Evolutionary conservation across 2,888 invertebrate genomes (phyloP), one percentile per base, ranked within the genome.

Genomic region (Chironomus riparius): DNA sequence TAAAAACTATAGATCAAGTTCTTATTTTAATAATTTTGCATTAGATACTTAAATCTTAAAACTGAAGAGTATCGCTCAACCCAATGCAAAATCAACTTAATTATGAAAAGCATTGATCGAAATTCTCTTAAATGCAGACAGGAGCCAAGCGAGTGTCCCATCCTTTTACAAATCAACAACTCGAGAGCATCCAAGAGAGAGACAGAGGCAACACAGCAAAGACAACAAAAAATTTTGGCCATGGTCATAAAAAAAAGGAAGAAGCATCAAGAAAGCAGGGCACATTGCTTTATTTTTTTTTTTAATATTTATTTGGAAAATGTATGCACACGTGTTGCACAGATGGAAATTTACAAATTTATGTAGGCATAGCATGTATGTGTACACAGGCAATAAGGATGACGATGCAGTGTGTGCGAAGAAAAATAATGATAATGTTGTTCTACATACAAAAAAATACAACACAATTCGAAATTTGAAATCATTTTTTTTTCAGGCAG

Each of bases 241-340:
- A 47, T 68, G 65, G 68, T 71, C 71, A 56, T 71, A 71, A 71
- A 65, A 28, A n/a, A 65, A 38, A 62, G 68, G 56, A 56, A 56
- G 56, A 38, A 38, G 18, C 65, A 68, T 3, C 21, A 24, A 74
- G 13, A 47, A 13, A 65, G 13, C 72, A 68, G 13, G 56, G 56
- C 56, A 56, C 6, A 56, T 18, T 38, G 10, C 38, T 38, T 38
- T 38, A 10, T 56, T 18, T 18, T 56, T 56, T 7, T 56, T 56
- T 56, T n/a, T n/a, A n/a, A n/a, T 56, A n/a, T 65, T 47, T 68
- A n/a, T 65, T 47, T 68, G 21, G 68, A 68, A 18, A 47, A 65
- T 38, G 61, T 61, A 21, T 65, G 21, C 65, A 65, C 74, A 74
- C 74, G 74, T 74, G 74, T 74, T 74, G 68, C 47, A 61, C 74